Evolutionary conservation across 2,888 invertebrate genomes (phyloP).

Genomic region (Zaprionus bogoriensis): DNA sequence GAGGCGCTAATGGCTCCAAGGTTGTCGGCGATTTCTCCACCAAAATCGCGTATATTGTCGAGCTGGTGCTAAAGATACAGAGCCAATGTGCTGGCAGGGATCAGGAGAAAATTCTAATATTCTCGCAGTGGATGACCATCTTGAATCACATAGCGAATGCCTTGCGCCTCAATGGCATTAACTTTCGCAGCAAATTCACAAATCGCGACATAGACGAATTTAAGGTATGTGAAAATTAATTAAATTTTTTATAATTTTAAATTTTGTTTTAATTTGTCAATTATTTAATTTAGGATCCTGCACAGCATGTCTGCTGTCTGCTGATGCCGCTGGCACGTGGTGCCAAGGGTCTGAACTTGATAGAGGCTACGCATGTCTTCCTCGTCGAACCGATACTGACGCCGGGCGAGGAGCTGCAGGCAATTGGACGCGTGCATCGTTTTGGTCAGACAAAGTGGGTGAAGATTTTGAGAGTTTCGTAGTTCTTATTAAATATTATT

Average conservation of each 20-base stretch:
- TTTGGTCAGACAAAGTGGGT: constrained; percentile 89
- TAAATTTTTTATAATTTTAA: background rate
- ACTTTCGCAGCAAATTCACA: constrained; percentile 76
- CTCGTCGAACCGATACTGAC: constrained; percentile 90
- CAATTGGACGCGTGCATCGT: constrained; percentile 90
- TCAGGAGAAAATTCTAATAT: constrained; percentile 87
- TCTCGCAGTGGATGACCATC: constrained; percentile 85
- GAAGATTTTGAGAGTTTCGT: too few relatives aligned
- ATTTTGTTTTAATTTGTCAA: too few relatives aligned
- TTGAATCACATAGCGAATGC: constrained; percentile 74
- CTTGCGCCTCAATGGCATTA: constrained; percentile 70
- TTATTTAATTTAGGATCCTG: constrained; percentile 76
- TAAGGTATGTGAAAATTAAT: constrained; percentile 80
- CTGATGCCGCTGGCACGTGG: constrained; percentile 88
- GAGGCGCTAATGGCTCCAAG: constrained; percentile 57
- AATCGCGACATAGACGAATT: constrained; percentile 83
- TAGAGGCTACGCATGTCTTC: constrained; percentile 90
- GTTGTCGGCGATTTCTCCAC: constrained; percentile 87
- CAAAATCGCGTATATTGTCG: constrained; percentile 87
- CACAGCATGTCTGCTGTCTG: constrained; percentile 84
- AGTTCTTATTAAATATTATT: too few relatives aligned
- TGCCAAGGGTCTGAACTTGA: constrained; percentile 90
- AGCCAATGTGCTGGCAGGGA: constrained; percentile 39
- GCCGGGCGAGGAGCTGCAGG: constrained; percentile 89
- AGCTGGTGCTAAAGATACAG: constrained; percentile 85